These are phyloP conservation scores for Nematostella vectensis DNA, from an alignment of 92 coral and sea anemone species.

Conservation along the genomic window DNA sequence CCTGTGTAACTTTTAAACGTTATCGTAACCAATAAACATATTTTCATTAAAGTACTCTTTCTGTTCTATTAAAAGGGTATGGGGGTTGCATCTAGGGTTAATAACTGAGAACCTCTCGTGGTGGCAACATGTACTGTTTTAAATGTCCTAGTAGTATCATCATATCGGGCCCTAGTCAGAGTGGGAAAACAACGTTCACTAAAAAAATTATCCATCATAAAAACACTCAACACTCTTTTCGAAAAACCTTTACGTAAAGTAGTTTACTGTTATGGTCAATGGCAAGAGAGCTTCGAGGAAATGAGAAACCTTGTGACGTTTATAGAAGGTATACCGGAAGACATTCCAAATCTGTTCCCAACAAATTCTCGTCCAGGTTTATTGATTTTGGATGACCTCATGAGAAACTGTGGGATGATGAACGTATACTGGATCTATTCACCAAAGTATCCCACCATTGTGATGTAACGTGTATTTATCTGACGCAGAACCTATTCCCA, in stretches of 20 bases:
- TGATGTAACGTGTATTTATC: constrained; percentile 14
- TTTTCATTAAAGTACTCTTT: not conserved
- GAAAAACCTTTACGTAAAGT: constrained; percentile 14
- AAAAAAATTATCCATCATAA: not conserved
- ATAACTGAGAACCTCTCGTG: not conserved
- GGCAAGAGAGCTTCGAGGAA: constrained; percentile 17
- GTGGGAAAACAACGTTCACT: constrained; percentile 13
- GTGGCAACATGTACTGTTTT: constrained; percentile 4
- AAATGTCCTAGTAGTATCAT: constrained; percentile 18
- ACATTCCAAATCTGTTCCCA: constrained; percentile 6
- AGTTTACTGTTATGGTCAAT: constrained; percentile 26
- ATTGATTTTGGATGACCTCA: constrained; percentile 20
- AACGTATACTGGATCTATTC: constrained; percentile 3
- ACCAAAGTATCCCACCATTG: constrained; percentile 15
- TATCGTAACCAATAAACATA: constrained; percentile 8
- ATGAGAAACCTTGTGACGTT: constrained; percentile 5
- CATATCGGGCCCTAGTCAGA: constrained; percentile 11
- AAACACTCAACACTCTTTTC: constrained; percentile 1
- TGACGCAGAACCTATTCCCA: constrained; percentile 19
- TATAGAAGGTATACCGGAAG: constrained; percentile 26
- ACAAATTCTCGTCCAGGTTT: constrained; percentile 6
- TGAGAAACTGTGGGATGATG: constrained; percentile 1
- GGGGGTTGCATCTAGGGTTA: too few species aligned
- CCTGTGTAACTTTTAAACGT: constrained; percentile 6
- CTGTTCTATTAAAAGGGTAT: too few species aligned